Evolutionary conservation across 2,797 vertebrate genomes (phyloP).

Genomic region (Peromyscus melanophrys): DNA sequence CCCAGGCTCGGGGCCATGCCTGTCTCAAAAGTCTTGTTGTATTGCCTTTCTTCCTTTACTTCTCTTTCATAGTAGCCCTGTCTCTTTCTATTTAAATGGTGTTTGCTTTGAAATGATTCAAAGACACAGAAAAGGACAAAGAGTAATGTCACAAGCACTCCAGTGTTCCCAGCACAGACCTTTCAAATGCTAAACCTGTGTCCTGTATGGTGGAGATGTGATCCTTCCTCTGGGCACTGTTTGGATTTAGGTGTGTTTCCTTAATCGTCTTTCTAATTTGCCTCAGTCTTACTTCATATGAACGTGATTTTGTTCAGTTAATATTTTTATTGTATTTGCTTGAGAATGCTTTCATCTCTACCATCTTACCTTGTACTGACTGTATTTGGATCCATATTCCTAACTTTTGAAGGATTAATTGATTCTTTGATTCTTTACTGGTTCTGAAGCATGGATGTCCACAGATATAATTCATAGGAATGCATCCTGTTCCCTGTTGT

Average conservation of each 20-base stretch:
- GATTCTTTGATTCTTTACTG: neutral
- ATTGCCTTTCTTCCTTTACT: neutral
- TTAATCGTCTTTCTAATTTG: neutral
- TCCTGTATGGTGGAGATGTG: rapidly evolving
- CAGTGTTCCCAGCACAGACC: neutral
- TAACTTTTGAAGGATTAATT: neutral
- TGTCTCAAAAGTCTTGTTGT: rapidly evolving
- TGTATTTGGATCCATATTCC: neutral
- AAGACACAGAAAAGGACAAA: neutral
- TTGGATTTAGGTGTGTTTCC: neutral
- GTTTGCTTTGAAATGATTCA: neutral
- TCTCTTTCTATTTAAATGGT: neutral
- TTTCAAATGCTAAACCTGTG: neutral
- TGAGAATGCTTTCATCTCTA: neutral
- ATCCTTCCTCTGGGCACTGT: neutral
- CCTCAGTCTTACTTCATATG: neutral
- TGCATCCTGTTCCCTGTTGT: neutral
- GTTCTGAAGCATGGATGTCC: neutral
- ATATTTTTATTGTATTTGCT: neutral
- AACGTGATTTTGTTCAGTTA: neutral
- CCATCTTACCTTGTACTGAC: neutral
- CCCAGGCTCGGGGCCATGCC: rapidly evolving
- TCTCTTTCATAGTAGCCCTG: neutral
- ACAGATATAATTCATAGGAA: neutral
- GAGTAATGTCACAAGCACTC: rapidly evolving